Evolutionary conservation across 1,140 invertebrate species (phyloP), one percentile per base, ranked within the genome.

Genomic region (Drosophila azteca): DNA sequence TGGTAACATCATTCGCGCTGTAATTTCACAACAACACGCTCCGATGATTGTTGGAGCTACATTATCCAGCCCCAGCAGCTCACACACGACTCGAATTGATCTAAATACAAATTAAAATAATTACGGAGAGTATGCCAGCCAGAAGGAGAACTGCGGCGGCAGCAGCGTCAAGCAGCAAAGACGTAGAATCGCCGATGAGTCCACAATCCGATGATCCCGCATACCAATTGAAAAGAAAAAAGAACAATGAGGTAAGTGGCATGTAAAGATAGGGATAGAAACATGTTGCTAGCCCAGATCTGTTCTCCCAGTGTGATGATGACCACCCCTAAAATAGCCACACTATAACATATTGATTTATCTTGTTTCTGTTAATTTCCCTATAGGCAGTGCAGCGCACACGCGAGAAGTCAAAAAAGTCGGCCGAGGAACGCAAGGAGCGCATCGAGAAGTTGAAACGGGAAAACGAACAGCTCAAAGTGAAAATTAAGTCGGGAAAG

Each of bases 41-140:
- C 62, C 53, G 44, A 20, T 45, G 71, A 39, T 39, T 39, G 35
- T 39, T 39, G 35, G 11, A 39, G 35, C 35, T 39, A 39, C 9
- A 39, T 39, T 39, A 11, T 39, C 35, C 35, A 39, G 35, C 11
- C 35, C 11, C 35, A 39, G 11, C 35, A 39, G 35, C 35, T 39
- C 3, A 11, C 35, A 39, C 35, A 39, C 35, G 35, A 31, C 31
- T 31, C 31, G 63, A 43, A 26, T 50, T 63, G 29, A 57, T 71
- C 55, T 82, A 90, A 74, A 90, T 90, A 90, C 78, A 90, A 29
- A 90, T 87, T 55, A 90, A 70, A 51, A 90, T 90, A 79, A 90
- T 90, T 51, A 90, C 81, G 52, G 85, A 90, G 44, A 90, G 69
- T 60, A 90, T 90, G 78, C 85, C 85, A 76, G 85, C 85, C 52